Percentiles rank a stretch among this genome's conserved stretches.
These are phyloP conservation scores for Acronicta psi DNA, from an alignment of 2,888 invertebrate species.

Conservation along the genomic window DNA sequence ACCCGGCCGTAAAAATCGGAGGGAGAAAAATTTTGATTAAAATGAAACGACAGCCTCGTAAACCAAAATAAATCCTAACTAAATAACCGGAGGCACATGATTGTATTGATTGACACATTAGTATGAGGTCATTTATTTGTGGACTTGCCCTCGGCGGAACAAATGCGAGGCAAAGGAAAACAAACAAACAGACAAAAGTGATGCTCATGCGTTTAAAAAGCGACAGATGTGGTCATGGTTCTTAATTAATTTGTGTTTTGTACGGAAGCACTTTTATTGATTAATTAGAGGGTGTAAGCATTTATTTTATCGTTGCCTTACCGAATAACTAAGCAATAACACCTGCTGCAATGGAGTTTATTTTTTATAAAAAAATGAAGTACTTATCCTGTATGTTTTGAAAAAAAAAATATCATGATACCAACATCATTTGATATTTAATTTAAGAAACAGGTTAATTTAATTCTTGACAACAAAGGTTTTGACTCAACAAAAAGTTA, in stretches of 20 bases:
- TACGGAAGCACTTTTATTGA: not conserved
- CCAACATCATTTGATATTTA: too few relatives aligned
- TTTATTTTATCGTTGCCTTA: not conserved
- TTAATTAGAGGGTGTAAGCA: not conserved
- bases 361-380: too few relatives aligned
- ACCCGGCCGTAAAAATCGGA: too few relatives aligned
- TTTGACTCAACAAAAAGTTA: slow-evolving; percentile 45
- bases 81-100: slow-evolving; percentile 21
- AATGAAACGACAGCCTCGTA: not conserved
- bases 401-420: too few relatives aligned
- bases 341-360: too few relatives aligned
- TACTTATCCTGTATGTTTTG: too few relatives aligned
- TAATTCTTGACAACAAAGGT: slow-evolving; percentile 18
- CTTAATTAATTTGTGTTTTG: slow-evolving; percentile 28
- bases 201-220: slow-evolving; percentile 35
- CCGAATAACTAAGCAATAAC: too few relatives aligned
- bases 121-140: slow-evolving; percentile 41
- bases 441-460: not conserved
- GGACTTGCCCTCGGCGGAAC: slow-evolving; percentile 61
- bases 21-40: too few relatives aligned
- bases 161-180: slow-evolving; percentile 67
- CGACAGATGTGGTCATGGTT: slow-evolving; percentile 50
- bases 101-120: slow-evolving; percentile 66
- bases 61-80: slow-evolving; percentile 8
- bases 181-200: slow-evolving; percentile 63